These are phyloP conservation scores for Neopipo cinnamomea DNA, from an alignment of 2,113 vertebrate species.

Conservation along the genomic window DNA sequence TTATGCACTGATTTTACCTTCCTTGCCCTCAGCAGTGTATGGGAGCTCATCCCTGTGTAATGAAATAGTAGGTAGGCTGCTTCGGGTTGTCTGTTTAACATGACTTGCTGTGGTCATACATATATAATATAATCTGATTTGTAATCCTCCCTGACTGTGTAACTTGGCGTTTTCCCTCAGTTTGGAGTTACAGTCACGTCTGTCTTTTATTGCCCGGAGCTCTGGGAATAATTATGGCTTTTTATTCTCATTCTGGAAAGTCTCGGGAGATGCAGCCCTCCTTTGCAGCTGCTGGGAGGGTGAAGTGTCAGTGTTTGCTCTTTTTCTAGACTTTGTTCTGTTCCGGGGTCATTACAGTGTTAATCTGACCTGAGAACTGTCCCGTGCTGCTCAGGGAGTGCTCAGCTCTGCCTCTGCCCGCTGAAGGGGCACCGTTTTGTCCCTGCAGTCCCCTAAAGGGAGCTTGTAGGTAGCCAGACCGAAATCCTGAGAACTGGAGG, in stretches of 20 bases:
- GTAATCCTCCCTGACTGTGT: background rate
- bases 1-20: background rate
- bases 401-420: background rate
- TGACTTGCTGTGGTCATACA: background rate
- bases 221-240: background rate
- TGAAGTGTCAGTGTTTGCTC: background rate
- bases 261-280: background rate
- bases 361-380: background rate
- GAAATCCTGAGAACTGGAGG: background rate
- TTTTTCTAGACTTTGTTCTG: background rate
- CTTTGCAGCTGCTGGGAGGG: background rate
- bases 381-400: background rate
- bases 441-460: background rate
- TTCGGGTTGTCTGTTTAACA: background rate
- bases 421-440: background rate
- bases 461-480: background rate
- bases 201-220: background rate
- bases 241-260: background rate
- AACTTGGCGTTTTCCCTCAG: background rate
- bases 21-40: background rate
- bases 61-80: background rate
- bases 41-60: background rate
- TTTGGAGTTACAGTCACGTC: background rate
- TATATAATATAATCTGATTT: background rate
- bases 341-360: background rate